These are phyloP conservation scores for Pelosia muscerda DNA, from an alignment of 2,888 invertebrate genomes.

Conservation along the genomic window DNA sequence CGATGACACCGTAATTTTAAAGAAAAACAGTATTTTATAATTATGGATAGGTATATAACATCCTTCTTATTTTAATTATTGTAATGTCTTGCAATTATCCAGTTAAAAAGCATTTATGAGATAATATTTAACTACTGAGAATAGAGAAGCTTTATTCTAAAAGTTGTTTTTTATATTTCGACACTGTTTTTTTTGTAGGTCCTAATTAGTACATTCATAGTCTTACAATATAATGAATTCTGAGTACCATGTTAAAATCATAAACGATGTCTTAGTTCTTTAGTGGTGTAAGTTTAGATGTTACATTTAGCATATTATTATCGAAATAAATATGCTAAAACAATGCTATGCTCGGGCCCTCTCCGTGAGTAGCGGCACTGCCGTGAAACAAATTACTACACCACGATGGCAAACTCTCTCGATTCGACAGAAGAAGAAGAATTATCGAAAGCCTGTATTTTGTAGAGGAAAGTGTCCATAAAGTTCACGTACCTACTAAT, in stretches of 20 bases:
- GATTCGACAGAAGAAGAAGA: too few relatives aligned
- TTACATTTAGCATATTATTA: too few relatives aligned
- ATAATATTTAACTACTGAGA: background rate
- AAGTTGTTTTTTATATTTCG: too few relatives aligned
- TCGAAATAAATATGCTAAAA: too few relatives aligned
- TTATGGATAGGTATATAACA: conserved; percentile 23
- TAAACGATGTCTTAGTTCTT: background rate
- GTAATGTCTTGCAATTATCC: conserved; percentile 18
- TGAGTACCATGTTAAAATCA: conserved; percentile 10
- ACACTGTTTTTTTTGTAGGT: background rate
- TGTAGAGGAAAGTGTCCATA: too few relatives aligned
- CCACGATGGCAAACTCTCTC: too few relatives aligned
- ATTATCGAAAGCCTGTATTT: too few relatives aligned
- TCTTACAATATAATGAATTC: conserved; percentile 15
- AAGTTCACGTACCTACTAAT: too few relatives aligned
- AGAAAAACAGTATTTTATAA: conserved; percentile 40
- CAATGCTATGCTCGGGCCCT: too few relatives aligned
- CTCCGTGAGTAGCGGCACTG: too few relatives aligned
- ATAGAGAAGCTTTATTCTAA: background rate
- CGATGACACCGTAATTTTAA: conserved; percentile 41
- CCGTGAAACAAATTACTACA: too few relatives aligned
- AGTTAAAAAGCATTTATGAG: conserved; percentile 18
- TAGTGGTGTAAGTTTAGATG: too few relatives aligned
- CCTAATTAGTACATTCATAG: background rate
- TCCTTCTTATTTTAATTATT: conserved; percentile 20